Evolutionary conservation across 1,140 invertebrate genomes (phyloP).

Genomic region (Drosophila nigromelanica): DNA sequence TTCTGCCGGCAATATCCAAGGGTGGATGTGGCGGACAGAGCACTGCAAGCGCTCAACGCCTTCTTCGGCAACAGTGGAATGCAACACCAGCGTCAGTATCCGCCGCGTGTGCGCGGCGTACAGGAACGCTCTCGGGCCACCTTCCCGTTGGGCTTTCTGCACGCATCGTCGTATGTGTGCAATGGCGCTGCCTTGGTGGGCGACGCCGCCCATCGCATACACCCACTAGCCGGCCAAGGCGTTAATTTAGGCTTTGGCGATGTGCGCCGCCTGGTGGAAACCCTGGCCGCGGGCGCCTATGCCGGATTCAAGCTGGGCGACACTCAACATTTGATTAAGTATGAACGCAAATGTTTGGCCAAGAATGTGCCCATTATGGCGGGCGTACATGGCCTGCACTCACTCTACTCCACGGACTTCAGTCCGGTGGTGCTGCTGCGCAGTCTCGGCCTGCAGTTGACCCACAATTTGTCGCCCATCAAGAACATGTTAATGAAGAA

Average conservation of each 20-base stretch:
- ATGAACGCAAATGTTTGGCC: slow-evolving; percentile 93
- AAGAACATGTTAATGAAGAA: slow-evolving; percentile 86
- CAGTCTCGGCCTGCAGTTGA: slow-evolving; percentile 93
- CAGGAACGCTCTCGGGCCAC: slow-evolving; percentile 89
- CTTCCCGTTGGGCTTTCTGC: slow-evolving; percentile 96
- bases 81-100: slow-evolving; percentile 87
- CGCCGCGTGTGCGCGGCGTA: slow-evolving; percentile 90
- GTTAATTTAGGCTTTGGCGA: slow-evolving; percentile 99
- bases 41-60: slow-evolving; percentile 84
- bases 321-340: slow-evolving; percentile 89
- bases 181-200: slow-evolving; percentile 92
- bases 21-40: slow-evolving; percentile 84
- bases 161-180: slow-evolving; percentile 93
- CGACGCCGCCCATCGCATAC: slow-evolving; percentile 98
- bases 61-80: slow-evolving; percentile 58
- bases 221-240: slow-evolving; percentile 98
- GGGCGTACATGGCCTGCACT: slow-evolving; percentile 93
- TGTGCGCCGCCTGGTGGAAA: slow-evolving; percentile 88
- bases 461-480: slow-evolving; percentile 90
- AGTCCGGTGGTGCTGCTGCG: slow-evolving; percentile 92
- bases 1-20: slow-evolving; percentile 90
- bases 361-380: slow-evolving; percentile 95
- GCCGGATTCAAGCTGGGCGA: slow-evolving; percentile 90
- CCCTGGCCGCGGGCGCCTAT: slow-evolving; percentile 89
- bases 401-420: slow-evolving; percentile 91